phyloP scores from a whole-genome alignment of 2,888 invertebrate species.

The Erebia palarica region DNA sequence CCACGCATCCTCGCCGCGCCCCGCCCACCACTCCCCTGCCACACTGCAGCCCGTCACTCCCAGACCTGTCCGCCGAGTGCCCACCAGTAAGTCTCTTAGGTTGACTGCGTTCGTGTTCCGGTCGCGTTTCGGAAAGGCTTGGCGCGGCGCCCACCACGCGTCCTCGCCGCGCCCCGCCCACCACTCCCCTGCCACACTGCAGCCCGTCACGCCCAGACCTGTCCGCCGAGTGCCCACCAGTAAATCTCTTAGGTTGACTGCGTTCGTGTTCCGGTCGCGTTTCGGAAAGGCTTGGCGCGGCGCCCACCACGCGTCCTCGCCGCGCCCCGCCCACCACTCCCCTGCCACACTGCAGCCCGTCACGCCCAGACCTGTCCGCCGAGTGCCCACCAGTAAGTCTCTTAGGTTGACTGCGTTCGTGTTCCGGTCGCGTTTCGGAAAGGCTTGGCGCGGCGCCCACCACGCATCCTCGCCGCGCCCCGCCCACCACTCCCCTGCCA shows the following conservation, averaged over 20 bases:
- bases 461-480: slow-evolving; percentile 41
- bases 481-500: slow-evolving; percentile 41
- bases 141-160: slow-evolving; percentile 48
- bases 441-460: slow-evolving; percentile 49
- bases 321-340: slow-evolving; percentile 42
- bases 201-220: slow-evolving; percentile 29
- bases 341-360: slow-evolving; percentile 38
- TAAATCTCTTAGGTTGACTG: slow-evolving; percentile 40
- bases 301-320: slow-evolving; percentile 42
- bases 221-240: slow-evolving; percentile 48
- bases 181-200: slow-evolving; percentile 40
- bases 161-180: slow-evolving; percentile 40
- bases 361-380: slow-evolving; percentile 30
- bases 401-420: too few relatives aligned
- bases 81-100: slow-evolving; percentile 49
- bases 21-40: slow-evolving; percentile 41
- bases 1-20: slow-evolving; percentile 41
- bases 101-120: slow-evolving; percentile 85
- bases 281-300: slow-evolving; percentile 58
- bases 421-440: slow-evolving; percentile 87
- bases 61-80: slow-evolving; percentile 39
- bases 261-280: slow-evolving; percentile 89
- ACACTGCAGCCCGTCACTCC: slow-evolving; percentile 34
- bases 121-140: slow-evolving; percentile 77
- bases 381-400: slow-evolving; percentile 52